Evolutionary conservation across 2,888 invertebrate genomes (phyloP), one percentile per base, ranked within the genome.

Genomic region (Hemaris fuciformis): DNA sequence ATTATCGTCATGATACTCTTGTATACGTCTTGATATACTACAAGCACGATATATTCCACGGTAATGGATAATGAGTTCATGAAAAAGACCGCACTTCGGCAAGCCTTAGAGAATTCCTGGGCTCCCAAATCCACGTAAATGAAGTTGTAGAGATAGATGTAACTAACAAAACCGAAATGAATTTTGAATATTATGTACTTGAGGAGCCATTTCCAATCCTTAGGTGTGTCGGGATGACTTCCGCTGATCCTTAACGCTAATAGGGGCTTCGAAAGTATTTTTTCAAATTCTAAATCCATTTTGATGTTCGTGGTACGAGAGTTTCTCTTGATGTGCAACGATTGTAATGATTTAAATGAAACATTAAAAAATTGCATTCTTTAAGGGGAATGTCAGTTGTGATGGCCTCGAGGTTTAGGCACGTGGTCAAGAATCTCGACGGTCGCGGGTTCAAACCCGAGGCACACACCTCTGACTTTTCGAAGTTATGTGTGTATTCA

Each of bases 261-360:
- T 0, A 66, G 27, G 1, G 67, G 7, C 13, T 65, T 20, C 45
- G 60, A 66, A 31, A 67, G 79, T 41, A 67, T 57, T n/a, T 68
- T 43, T 0, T 79, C 71, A 38, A 71, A 78, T 42, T 73, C 38
- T 5, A 75, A 27, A 0, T 73, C 63, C 78, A 76, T 77, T 13
- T 1, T 57, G 57, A n/a, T 25, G 10, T 38, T 7, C n/a, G n/a
- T n/a, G n/a, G n/a, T n/a, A n/a, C n/a, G n/a, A n/a, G n/a, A n/a
- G n/a, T n/a, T n/a, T n/a, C n/a, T n/a, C n/a, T n/a, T n/a, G n/a
- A n/a, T n/a, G n/a, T n/a, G n/a, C n/a, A n/a, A n/a, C n/a, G n/a
- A n/a, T n/a, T n/a, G n/a, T n/a, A n/a, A n/a, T n/a, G n/a, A n/a
- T n/a, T n/a, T n/a, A n/a, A n/a, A n/a, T n/a, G n/a, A n/a, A n/a